Base-by-base conservation (phyloP, 2,888 invertebrate species). In the Melangyna quadrimaculata region DNA sequence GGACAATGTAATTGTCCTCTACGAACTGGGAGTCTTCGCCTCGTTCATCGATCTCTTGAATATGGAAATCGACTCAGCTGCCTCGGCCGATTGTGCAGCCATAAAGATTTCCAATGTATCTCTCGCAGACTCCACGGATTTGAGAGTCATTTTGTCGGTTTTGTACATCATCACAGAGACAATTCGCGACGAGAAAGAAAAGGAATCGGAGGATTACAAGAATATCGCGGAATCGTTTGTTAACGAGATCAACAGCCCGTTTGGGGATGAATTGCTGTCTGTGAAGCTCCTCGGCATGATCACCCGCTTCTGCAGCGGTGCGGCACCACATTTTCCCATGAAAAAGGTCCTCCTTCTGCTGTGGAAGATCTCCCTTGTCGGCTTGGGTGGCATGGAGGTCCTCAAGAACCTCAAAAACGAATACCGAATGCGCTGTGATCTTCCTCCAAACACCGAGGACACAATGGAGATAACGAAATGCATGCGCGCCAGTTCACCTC, bases 261-360 rank as follows among this genome's bases (percentile, higher is more conserved):
- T 94, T 77, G 95, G 95, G 29, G 98, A 98, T 89, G 98, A 98
- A 91, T 92, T 98, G 78, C 92, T 99, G 32, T 95, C 97, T 43
- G 95, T 98, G 3, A 97, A 98, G 90, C 93, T 99, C 70, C 94
- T 99, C 79, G 96, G 97, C 87, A 99, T 99, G 99, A 97, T 99
- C 32, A 98, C 98, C 37, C 95, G 96, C 88, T 98, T 99, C 91
- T 99, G 99, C 92, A 97, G 98, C 88, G 99, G 99, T 1, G 95
- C 96, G 29, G 97, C 98, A 7, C 98, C 99, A 19, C 98, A 99
- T 93, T 99, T 98, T 93, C 99, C 99, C 3, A 99, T 99, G 95
- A 99, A 98, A 91, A 99, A 99, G 93, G 97, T 99, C 10, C 93
- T 99, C 19, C 93, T 99, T 61, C 93, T 99, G 19, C 92, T 99